These are phyloP conservation scores for Epinotia brunnichana DNA, from an alignment of 2,888 invertebrate species.

Conservation along the genomic window DNA sequence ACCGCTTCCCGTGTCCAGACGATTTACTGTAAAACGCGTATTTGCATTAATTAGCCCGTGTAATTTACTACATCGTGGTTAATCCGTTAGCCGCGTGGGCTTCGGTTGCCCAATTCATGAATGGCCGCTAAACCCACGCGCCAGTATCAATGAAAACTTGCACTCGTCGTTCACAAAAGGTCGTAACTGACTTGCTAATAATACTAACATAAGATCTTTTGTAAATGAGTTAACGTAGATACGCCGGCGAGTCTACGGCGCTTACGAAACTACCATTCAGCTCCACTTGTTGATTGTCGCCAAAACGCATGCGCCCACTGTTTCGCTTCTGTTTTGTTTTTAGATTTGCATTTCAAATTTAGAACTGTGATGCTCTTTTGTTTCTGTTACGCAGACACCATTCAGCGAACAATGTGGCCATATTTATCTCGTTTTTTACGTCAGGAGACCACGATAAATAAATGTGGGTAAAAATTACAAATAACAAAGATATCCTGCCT, in stretches of 20 bases:
- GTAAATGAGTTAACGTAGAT: constrained; percentile 53
- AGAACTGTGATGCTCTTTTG: constrained; percentile 20
- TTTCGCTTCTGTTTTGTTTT: constrained; percentile 32
- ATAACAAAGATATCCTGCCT: too few relatives aligned
- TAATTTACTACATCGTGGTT: constrained; percentile 67
- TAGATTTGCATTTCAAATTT: constrained; percentile 29
- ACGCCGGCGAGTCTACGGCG: constrained; percentile 69
- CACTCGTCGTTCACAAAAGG: constrained; percentile 35
- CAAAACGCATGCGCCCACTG: constrained; percentile 32
- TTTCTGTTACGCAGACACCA: not conserved
- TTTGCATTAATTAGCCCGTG: constrained; percentile 74
- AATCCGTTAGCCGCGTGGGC: constrained; percentile 74
- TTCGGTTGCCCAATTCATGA: constrained; percentile 77
- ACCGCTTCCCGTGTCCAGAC: constrained; percentile 63
- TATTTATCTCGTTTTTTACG: too few relatives aligned
- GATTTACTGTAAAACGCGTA: constrained; percentile 66
- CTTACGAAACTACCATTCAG: constrained; percentile 70
- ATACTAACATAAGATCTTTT: not conserved
- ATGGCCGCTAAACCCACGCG: constrained; percentile 75
- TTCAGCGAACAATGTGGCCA: not conserved
- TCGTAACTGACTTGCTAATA: not conserved
- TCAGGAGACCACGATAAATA: too few relatives aligned
- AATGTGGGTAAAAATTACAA: too few relatives aligned
- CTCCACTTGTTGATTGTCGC: constrained; percentile 52
- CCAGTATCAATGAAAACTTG: constrained; percentile 76